Conservation (phyloP, 2,888 invertebrate species). For the Pammene fasciana region DNA sequence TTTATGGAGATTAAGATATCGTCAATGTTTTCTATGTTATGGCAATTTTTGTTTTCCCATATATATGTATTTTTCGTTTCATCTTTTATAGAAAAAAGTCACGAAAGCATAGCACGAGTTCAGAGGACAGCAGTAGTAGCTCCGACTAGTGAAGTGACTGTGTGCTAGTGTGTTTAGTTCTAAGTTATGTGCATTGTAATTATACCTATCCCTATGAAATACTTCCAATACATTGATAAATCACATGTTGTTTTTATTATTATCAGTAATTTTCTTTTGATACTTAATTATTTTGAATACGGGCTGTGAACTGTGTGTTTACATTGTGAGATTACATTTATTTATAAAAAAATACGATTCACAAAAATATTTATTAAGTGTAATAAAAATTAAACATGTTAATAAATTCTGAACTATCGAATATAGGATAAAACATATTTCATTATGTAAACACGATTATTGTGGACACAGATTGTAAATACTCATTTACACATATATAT, state of each 20-base stretch:
- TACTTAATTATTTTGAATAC: slow-evolving; percentile 27
- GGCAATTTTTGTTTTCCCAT: slow-evolving; percentile 59
- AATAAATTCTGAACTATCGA: no score
- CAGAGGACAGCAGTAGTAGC: slow-evolving; percentile 77
- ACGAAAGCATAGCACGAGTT: slow-evolving; percentile 79
- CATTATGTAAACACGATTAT: slow-evolving; percentile 20
- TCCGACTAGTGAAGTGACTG: slow-evolving; percentile 73
- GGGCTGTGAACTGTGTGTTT: slow-evolving; percentile 46
- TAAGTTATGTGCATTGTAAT: slow-evolving; percentile 62
- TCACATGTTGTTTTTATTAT: slow-evolving; percentile 41
- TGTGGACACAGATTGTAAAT: slow-evolving; percentile 39
- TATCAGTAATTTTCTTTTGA: slow-evolving; percentile 21
- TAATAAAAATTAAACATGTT: no score
- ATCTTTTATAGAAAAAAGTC: slow-evolving; percentile 81
- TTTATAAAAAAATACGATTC: no score
- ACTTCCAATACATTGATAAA: slow-evolving; percentile 39
- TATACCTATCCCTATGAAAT: slow-evolving; percentile 36
- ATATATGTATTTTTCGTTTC: slow-evolving; percentile 61
- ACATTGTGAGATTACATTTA: slow-evolving; percentile 16
- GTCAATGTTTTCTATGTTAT: slow-evolving; percentile 47
- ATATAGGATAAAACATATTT: background rate
- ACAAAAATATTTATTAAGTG: no score
- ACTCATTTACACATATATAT: slow-evolving; percentile 24
- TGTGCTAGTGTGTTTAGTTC: slow-evolving; percentile 59
- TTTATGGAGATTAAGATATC: background rate